Evolutionary conservation across 2,113 vertebrate species (phyloP), one percentile per base, ranked within the genome.

Genomic region (Lethenteron reissneri): DNA sequence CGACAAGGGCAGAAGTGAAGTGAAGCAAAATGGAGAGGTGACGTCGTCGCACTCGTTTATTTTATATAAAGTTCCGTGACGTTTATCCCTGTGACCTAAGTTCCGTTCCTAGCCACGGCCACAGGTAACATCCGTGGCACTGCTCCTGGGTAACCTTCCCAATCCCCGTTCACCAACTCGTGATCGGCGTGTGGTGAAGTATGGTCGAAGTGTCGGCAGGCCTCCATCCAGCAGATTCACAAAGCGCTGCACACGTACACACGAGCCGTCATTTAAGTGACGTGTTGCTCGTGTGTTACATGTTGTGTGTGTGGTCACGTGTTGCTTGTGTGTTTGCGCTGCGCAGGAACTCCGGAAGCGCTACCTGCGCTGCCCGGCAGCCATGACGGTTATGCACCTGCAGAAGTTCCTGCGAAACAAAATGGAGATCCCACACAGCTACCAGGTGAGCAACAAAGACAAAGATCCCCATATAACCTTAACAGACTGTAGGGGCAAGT

Each of bases 351-450:
- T 86, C 3, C 85, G 87, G 73, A 84, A 89, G 77, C 83, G 90
- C 57, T 95, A 92, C 82, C 84, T 95, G 76, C 85, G 89, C 59
- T 95, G 90, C 57, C 90, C 89, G 0, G 89, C 89, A 1, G 89
- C 90, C 71, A 92, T 92, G 88, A 90, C 89, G 0, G 84, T 92
- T 76, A 86, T 88, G 85, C 89, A 91, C 75, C 78, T 94, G 25
- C 87, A 88, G 25, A 92, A 94, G 79, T 94, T 92, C 77, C 85
- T 94, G 72, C 82, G 87, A 71, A 94, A 90, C 82, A 94, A 92
- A 80, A 91, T 94, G 89, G 89, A 94, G 0, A 89, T 94, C 14
- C 89, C 89, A 74, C 88, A 82, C 85, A 90, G 83, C 78, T 94
- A 90, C 77, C 83, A 84, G 84, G 89, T 88, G 81, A 41, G 41